A percentile compares a stretch with the other conserved stretches of the same genome.
phyloP scores from a whole-genome alignment of 2,797 vertebrate species.

The Gouania willdenowi region DNA sequence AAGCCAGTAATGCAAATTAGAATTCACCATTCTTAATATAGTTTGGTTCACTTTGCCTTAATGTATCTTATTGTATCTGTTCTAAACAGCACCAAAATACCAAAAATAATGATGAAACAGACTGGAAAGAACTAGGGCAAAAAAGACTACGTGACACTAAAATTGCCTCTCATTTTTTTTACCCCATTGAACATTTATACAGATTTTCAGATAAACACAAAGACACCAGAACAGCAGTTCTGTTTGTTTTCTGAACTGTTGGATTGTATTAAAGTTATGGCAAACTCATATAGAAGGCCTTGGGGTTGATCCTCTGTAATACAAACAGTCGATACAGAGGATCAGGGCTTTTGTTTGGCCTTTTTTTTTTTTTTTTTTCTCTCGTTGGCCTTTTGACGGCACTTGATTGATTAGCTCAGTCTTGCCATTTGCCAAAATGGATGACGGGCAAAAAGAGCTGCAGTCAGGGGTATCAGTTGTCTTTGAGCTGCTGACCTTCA shows the following conservation, averaged over 20 bases:
- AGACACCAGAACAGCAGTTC: constrained; percentile 1
- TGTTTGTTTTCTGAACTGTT: constrained; percentile 9
- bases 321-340: constrained; percentile 51
- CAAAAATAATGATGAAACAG: no score
- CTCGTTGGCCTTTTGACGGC: constrained; percentile 62
- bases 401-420: constrained; percentile 67
- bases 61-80: no score
- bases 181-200: background rate
- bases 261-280: constrained; percentile 30
- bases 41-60: no score
- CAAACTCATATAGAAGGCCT: constrained; percentile 34
- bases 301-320: constrained; percentile 45
- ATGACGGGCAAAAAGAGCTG: constrained; percentile 60
- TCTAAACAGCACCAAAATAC: no score
- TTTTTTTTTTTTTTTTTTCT: constrained; percentile 8
- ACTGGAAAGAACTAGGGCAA: no score
- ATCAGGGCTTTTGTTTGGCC: constrained; percentile 31
- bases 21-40: no score
- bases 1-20: no score
- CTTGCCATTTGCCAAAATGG: constrained; percentile 65
- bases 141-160: no score
- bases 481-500: constrained; percentile 69
- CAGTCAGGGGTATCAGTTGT: constrained; percentile 58
- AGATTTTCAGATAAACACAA: background rate
- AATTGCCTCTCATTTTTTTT: background rate